Conservation (phyloP, 2,888 invertebrate genomes). For the Allolobophora icterica region DNA sequence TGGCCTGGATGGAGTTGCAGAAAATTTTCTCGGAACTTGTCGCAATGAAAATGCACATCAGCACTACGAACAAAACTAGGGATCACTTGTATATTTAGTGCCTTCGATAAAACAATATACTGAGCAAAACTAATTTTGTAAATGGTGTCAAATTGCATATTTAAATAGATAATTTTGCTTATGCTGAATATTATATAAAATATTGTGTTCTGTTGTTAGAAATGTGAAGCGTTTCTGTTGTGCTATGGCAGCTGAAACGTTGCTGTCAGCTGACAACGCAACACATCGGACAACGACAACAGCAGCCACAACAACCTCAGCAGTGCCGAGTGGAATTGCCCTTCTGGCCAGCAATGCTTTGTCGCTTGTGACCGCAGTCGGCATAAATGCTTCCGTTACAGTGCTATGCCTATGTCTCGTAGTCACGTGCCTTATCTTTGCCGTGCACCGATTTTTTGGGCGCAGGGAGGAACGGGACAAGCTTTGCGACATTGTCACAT, state of each 20-base stretch:
- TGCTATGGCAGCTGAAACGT: conserved; percentile 28
- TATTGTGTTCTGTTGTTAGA: background rate
- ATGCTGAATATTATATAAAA: background rate
- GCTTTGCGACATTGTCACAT: conserved; percentile 44
- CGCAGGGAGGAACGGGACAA: conserved; percentile 48
- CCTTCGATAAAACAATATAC: background rate
- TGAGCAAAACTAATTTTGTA: background rate
- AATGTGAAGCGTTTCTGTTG: conserved; percentile 24
- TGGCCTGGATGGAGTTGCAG: background rate
- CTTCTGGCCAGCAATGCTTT: background rate
- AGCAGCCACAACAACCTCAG: conserved; percentile 17
- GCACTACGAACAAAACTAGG: background rate
- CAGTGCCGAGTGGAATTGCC: background rate
- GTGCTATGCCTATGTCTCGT: conserved; percentile 39
- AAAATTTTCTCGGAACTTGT: background rate
- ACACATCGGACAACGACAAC: conserved; percentile 27
- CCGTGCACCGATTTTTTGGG: conserved; percentile 33
- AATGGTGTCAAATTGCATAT: background rate
- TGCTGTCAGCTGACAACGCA: conserved; percentile 12
- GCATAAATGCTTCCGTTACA: conserved; percentile 35
- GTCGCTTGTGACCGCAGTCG: background rate
- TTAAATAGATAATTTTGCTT: background rate
- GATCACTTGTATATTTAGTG: background rate
- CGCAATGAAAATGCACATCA: background rate
- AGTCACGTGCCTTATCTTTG: conserved; percentile 41